Percentiles rank a stretch among this genome's conserved stretches.
Evolutionary conservation across 2,888 invertebrate genomes (phyloP).

Genomic region (Ormyrus pomaceus): DNA sequence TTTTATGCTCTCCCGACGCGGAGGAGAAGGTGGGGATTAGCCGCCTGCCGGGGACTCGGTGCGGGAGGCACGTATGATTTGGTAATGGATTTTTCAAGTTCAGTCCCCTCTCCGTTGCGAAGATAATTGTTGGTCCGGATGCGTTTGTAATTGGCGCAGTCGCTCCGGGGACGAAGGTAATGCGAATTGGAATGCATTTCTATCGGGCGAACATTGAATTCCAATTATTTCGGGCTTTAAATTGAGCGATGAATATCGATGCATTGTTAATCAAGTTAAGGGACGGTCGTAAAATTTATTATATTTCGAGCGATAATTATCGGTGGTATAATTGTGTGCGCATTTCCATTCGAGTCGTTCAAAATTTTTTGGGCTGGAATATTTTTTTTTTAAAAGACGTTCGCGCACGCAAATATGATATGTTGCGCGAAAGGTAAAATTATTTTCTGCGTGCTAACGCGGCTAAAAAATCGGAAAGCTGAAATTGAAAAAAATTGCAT

Average conservation of each 20-base stretch:
- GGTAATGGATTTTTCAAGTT: too few relatives aligned
- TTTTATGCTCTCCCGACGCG: conserved; percentile 2
- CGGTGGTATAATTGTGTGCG: too few relatives aligned
- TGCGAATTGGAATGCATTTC: not conserved
- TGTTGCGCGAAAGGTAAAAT: not conserved
- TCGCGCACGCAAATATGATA: too few relatives aligned
- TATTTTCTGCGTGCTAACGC: conserved; percentile 5
- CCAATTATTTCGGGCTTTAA: conserved; percentile 18
- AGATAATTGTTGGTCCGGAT: not conserved
- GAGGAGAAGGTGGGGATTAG: not conserved
- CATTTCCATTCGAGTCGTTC: too few relatives aligned
- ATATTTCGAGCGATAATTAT: too few relatives aligned
- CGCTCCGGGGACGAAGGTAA: too few relatives aligned
- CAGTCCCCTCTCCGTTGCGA: too few relatives aligned
- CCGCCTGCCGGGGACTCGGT: not conserved
- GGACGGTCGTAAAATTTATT: too few relatives aligned
- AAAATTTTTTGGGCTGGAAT: too few relatives aligned
- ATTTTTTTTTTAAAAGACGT: too few relatives aligned
- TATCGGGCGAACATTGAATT: conserved; percentile 1
- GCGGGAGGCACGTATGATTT: not conserved
- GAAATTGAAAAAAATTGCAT: not conserved
- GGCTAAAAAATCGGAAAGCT: not conserved
- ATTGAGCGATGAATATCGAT: conserved; percentile 9
- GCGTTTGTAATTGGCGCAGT: too few relatives aligned
- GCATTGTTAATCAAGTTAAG: not conserved